Percentiles rank a stretch among this genome's conserved stretches.
These are phyloP conservation scores for Stictonetta naevosa DNA, from an alignment of 2,113 vertebrate species.

Conservation along the genomic window DNA sequence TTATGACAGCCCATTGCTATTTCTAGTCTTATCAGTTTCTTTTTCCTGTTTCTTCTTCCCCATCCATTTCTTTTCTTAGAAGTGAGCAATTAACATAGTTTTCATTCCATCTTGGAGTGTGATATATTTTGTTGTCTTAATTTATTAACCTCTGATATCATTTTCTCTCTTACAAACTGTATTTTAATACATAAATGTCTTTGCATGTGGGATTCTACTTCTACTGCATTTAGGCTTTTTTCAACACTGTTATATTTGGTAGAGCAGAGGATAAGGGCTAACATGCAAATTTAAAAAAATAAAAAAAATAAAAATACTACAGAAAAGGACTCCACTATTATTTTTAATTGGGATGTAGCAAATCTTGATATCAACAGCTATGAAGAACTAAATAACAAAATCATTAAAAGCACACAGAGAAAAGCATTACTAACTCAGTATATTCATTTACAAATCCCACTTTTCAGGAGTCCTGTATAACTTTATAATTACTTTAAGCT, in stretches of 20 bases:
- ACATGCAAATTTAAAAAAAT: background rate
- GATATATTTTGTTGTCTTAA: background rate
- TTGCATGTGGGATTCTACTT: background rate
- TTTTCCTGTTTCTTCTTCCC: background rate
- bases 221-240: background rate
- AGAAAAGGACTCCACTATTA: background rate
- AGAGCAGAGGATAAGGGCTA: background rate
- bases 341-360: background rate
- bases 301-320: background rate
- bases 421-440: background rate
- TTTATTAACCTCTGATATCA: background rate
- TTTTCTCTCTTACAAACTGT: background rate
- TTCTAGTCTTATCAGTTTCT: background rate
- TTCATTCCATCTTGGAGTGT: background rate
- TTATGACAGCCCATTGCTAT: background rate
- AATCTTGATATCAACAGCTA: background rate
- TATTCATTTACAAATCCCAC: background rate
- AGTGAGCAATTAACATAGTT: background rate
- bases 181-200: background rate
- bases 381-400: background rate
- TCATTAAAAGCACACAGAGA: background rate
- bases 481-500: background rate
- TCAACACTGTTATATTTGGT: background rate
- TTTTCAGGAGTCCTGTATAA: background rate
- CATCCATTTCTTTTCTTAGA: background rate